phyloP scores from a whole-genome alignment of 2,797 vertebrate genomes.

The Syngnathus rostellatus region DNA sequence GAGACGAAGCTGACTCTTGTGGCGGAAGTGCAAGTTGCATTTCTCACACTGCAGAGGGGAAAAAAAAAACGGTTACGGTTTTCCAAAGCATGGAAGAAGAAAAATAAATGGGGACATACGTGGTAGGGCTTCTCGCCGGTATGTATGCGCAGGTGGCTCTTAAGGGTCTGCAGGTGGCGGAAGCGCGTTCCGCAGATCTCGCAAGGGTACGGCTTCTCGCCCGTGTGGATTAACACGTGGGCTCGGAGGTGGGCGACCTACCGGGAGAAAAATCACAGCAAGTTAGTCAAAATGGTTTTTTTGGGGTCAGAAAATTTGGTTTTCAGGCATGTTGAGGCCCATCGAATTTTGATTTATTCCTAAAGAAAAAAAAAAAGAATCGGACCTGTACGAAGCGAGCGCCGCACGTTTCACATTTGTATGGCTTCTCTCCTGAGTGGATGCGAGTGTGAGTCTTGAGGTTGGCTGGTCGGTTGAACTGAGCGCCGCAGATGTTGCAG shows the following conservation, averaged over 20 bases:
- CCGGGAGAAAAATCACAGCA: neutral
- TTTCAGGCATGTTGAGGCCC: no score
- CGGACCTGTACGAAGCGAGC: slow-evolving; percentile 94
- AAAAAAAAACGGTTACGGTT: neutral
- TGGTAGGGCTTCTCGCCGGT: slow-evolving; percentile 98
- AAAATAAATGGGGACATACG: slow-evolving; percentile 67
- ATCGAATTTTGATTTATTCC: neutral
- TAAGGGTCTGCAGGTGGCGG: slow-evolving; percentile 94
- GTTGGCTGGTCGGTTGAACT: slow-evolving; percentile 98
- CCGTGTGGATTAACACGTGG: slow-evolving; percentile 95
- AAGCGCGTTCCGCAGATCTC: slow-evolving; percentile 98
- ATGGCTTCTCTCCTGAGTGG: slow-evolving; percentile 99
- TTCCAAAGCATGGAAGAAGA: no score
- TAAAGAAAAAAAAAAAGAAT: neutral
- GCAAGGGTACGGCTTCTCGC: slow-evolving; percentile 97
- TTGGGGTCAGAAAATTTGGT: neutral
- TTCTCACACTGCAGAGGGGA: slow-evolving; percentile 84
- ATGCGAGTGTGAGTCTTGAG: slow-evolving; percentile 99
- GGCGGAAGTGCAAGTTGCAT: slow-evolving; percentile 98
- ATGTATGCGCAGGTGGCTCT: slow-evolving; percentile 98
- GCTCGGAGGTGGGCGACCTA: slow-evolving; percentile 97
- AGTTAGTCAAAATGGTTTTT: neutral
- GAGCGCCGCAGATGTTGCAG: slow-evolving; percentile 96
- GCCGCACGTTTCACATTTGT: slow-evolving; percentile 97
- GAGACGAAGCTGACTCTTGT: slow-evolving; percentile 96